Conservation (phyloP, 2,888 invertebrate genomes). For the Adelognathus sp. region DNA sequence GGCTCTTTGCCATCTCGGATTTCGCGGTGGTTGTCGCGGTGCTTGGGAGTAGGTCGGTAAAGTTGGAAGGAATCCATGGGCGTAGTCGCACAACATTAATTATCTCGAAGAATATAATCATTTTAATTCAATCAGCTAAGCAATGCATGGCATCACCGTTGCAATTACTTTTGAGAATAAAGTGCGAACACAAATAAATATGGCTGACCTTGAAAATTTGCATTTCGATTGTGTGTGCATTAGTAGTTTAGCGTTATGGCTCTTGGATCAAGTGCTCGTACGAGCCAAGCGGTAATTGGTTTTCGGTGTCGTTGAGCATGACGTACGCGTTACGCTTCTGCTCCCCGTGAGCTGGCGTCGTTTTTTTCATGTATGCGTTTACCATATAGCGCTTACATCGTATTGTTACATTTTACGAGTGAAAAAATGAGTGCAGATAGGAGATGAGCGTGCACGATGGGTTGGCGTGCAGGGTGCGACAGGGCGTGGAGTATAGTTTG, state of each 20-base stretch:
- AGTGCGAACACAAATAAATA: not conserved
- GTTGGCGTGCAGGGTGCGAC: conserved; percentile 27
- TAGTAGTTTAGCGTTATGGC: conserved; percentile 38
- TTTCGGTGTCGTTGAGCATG: conserved; percentile 59
- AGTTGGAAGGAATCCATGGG: conserved; percentile 48
- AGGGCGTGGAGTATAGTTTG: not conserved
- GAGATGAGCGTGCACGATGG: not conserved
- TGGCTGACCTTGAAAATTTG: not conserved
- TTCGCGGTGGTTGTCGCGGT: conserved; percentile 40
- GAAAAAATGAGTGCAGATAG: not conserved
- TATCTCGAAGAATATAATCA: too few species aligned
- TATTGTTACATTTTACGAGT: not conserved
- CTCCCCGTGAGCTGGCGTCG: conserved; percentile 21
- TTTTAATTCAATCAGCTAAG: too few species aligned
- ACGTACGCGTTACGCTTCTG: conserved; percentile 57
- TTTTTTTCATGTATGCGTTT: conserved; percentile 11
- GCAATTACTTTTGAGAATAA: not conserved
- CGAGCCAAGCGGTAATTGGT: conserved; percentile 50
- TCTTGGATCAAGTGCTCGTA: conserved; percentile 45
- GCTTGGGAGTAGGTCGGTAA: conserved; percentile 30
- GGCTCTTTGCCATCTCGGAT: conserved; percentile 52
- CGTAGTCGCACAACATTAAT: conserved; percentile 38
- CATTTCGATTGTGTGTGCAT: not conserved
- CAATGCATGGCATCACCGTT: not conserved
- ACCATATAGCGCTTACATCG: too few species aligned